These are phyloP conservation scores for Porites evermanni DNA, from an alignment of 92 coral and sea anemone species.

Conservation along the genomic window DNA sequence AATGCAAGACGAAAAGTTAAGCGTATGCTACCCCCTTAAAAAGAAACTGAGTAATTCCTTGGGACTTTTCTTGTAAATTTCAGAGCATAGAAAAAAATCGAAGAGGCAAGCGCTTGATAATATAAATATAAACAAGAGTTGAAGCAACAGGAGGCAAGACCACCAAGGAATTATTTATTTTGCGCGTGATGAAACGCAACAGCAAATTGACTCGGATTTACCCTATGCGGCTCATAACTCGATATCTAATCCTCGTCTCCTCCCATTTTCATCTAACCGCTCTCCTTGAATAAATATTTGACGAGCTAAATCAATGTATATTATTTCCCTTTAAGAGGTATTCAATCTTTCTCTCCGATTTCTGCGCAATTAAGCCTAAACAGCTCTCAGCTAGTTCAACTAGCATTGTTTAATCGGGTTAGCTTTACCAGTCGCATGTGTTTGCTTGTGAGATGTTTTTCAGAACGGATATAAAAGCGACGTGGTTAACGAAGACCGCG, in stretches of 20 bases:
- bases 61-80: neutral
- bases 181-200: neutral
- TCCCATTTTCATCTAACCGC: slow-evolving; percentile 37
- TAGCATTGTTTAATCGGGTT: neutral
- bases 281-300: slow-evolving; percentile 39
- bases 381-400: neutral
- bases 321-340: neutral
- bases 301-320: slow-evolving; percentile 2
- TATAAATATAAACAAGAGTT: neutral
- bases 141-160: neutral
- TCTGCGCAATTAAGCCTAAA: neutral
- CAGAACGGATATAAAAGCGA: neutral
- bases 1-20: neutral
- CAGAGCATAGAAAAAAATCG: neutral
- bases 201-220: slow-evolving; percentile 5
- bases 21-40: slow-evolving; percentile 5
- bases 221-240: slow-evolving; percentile 18
- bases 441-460: neutral
- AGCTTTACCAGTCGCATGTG: slow-evolving; percentile 1
- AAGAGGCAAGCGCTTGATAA: neutral
- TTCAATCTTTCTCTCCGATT: neutral
- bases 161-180: neutral
- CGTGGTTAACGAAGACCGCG: slow-evolving; percentile 33
- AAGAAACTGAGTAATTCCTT: neutral
- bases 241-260: slow-evolving; percentile 17